phyloP scores from a whole-genome alignment of 2,113 vertebrate genomes.

The Donacobius atricapilla region DNA sequence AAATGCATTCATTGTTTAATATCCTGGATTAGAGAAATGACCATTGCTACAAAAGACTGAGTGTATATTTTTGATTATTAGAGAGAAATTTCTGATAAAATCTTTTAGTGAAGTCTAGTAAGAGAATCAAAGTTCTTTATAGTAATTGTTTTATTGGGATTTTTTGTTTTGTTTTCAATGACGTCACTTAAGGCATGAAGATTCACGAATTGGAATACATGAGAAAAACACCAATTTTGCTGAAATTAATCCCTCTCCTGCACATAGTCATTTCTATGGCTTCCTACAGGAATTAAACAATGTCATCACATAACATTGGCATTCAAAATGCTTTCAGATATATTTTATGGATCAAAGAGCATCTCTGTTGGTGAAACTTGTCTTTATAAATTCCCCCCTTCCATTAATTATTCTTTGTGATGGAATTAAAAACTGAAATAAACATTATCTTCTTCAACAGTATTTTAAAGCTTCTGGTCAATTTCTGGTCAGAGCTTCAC shows the following conservation, averaged over 20 bases:
- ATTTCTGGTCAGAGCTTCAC: neutral
- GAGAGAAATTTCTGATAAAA: neutral
- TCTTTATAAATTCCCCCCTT: neutral
- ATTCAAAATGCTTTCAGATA: neutral
- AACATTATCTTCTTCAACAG: neutral
- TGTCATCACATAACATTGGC: neutral
- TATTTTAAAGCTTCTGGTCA: neutral
- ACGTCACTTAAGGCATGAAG: neutral
- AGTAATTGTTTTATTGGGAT: neutral
- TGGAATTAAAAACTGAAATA: neutral
- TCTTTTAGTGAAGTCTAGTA: neutral
- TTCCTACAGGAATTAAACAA: neutral
- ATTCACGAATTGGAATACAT: neutral
- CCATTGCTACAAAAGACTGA: neutral
- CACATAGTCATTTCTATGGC: neutral
- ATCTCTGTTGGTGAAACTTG: neutral
- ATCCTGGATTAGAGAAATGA: neutral
- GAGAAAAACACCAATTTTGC: neutral
- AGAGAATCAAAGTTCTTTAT: neutral
- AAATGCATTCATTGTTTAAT: neutral
- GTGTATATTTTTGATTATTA: neutral
- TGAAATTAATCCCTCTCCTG: neutral
- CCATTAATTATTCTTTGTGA: neutral
- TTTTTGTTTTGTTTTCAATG: neutral
- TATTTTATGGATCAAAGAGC: slow-evolving; percentile 14